Evolutionary conservation across 1,140 invertebrate genomes (phyloP).

Genomic region (Calycopis cecrops): DNA sequence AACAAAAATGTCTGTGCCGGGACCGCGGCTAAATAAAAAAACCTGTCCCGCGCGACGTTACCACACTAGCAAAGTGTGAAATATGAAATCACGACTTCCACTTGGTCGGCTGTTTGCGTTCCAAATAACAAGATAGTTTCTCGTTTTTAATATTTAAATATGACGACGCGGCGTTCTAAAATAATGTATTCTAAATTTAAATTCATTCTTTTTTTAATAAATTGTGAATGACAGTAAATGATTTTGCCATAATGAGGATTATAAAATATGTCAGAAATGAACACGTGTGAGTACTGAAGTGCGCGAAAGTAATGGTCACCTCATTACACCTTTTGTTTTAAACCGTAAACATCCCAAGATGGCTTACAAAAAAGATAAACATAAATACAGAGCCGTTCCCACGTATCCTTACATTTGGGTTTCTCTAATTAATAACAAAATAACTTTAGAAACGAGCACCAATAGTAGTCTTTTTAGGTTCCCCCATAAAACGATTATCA

Average conservation of each 20-base stretch:
- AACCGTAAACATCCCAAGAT: slow-evolving; percentile 44
- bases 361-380: slow-evolving; percentile 36
- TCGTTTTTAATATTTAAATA: slow-evolving; percentile 57
- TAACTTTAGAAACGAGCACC: slow-evolving; percentile 32
- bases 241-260: too few relatives aligned
- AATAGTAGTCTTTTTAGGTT: slow-evolving; percentile 58
- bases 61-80: slow-evolving; percentile 68
- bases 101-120: slow-evolving; percentile 64
- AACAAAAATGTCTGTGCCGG: neutral
- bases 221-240: too few relatives aligned
- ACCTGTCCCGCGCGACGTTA: slow-evolving; percentile 58
- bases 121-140: slow-evolving; percentile 60
- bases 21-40: slow-evolving; percentile 36
- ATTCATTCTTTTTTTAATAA: too few relatives aligned
- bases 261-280: slow-evolving; percentile 13
- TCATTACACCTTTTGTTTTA: slow-evolving; percentile 55
- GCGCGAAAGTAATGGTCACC: slow-evolving; percentile 38
- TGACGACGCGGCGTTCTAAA: slow-evolving; percentile 7
- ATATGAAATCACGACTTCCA: slow-evolving; percentile 72
- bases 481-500: slow-evolving; percentile 70
- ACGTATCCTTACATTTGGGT: slow-evolving; percentile 48
- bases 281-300: slow-evolving; percentile 48
- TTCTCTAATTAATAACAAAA: slow-evolving; percentile 65
- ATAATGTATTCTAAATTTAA: too few relatives aligned
- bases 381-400: slow-evolving; percentile 45